Evolutionary conservation across 2,888 invertebrate genomes (phyloP), one percentile per base, ranked within the genome.

Genomic region (Limnephilus rhombicus): DNA sequence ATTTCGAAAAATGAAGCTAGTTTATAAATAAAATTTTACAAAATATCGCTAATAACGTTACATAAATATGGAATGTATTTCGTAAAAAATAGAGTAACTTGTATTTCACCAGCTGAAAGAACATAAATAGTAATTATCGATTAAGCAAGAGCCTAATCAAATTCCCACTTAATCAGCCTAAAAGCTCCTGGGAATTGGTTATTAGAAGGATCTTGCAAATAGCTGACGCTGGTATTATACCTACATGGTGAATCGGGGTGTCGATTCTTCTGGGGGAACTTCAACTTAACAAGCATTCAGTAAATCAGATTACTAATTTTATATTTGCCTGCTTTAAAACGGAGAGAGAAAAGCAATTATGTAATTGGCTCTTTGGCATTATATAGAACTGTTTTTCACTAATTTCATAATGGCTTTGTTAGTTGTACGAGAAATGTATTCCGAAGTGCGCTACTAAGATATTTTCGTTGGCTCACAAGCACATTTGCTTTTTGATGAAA

Each of bases 341-440:
- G 29, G 81, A 49, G 29, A 53, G 53, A 49, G 85, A 68, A 53
- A 49, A 81, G 82, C 80, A 89, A 91, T 91, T 91, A 83, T 37
- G 91, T 89, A 89, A 91, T 91, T 91, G 91, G 82, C 68, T 89
- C 89, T 89, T 89, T 68, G 85, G 37, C 12, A 91, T 83, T 85
- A 53, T 37, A 31, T 82, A 53, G 53, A 81, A 89, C 37, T 89
- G 68, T 53, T 82, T 89, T 31, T 87, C 53, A 31, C 29, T 41
- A 34, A 85, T 85, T 90, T 68, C 83, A 68, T 53, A 49, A 34
- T 7, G 24, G 13, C n/a, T 37, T 85, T 41, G 24, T 4, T n/a
- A n/a, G 41, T n/a, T 41, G 2, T 24, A 12, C 18, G 34, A 41
- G 24, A 85, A 41, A 12, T n/a, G 4, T 15, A 85, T n/a, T 2